phyloP scores from a whole-genome alignment of 30 jellyfish, hydroid and myxozoan species.

The Nemopilema nomurai region DNA sequence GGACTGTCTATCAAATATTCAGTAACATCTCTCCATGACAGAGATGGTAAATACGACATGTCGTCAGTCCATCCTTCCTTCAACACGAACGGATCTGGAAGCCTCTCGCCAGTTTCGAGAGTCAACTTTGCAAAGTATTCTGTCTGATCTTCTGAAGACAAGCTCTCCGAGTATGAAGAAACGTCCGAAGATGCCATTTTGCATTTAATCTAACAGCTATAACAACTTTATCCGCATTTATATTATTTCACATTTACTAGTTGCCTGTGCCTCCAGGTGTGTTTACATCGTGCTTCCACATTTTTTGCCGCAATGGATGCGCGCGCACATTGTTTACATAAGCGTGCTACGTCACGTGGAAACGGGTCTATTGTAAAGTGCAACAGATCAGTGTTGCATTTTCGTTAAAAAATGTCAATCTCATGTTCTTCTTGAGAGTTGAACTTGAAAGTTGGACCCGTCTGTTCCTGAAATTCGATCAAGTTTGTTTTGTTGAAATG shows the following conservation, averaged over 20 bases:
- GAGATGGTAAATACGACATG: conserved; percentile 46
- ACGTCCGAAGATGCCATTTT: too few species aligned
- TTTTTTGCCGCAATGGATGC: too few species aligned
- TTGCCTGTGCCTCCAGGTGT: too few species aligned
- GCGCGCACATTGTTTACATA: too few species aligned
- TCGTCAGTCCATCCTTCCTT: conserved; percentile 48
- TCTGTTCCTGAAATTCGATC: conserved; percentile 10
- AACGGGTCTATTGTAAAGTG: background rate
- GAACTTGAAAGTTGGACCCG: conserved; percentile 24
- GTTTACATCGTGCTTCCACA: too few species aligned
- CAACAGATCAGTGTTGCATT: background rate
- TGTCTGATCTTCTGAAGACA: conserved; percentile 8
- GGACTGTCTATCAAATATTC: conserved; percentile 42
- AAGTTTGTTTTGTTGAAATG: background rate
- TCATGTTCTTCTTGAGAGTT: conserved; percentile 1
- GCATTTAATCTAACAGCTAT: too few species aligned
- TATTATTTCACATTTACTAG: too few species aligned
- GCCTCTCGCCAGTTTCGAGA: conserved; percentile 23
- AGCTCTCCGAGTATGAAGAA: background rate
- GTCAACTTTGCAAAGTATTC: conserved; percentile 1
- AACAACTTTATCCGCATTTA: too few species aligned
- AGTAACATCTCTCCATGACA: conserved; percentile 38
- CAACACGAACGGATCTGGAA: conserved; percentile 52
- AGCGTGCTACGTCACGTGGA: too few species aligned
- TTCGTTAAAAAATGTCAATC: conserved; percentile 17